Evolutionary conservation across 2,797 vertebrate species (phyloP).

Genomic region (Gastrophryne carolinensis): DNA sequence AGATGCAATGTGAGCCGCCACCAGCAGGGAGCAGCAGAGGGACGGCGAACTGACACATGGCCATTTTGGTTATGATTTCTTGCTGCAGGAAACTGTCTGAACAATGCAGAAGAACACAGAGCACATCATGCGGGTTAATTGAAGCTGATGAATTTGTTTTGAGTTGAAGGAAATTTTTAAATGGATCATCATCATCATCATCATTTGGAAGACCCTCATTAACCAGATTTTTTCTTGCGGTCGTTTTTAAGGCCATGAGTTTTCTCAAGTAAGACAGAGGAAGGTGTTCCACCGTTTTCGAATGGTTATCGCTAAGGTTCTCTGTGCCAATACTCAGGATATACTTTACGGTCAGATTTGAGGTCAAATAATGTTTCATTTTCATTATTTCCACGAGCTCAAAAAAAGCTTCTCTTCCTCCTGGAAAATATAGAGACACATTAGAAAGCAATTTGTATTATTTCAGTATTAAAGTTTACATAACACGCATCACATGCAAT

Average conservation of each 20-base stretch:
- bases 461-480: too few species aligned
- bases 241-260: conserved; percentile 60
- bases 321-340: conserved; percentile 61
- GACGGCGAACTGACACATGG: conserved; percentile 8
- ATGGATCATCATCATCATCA: not conserved
- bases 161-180: not conserved
- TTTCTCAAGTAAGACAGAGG: conserved; percentile 64
- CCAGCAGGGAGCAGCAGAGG: conserved; percentile 15
- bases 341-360: conserved; percentile 61
- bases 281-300: conserved; percentile 55
- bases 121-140: conserved; percentile 2
- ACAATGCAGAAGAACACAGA: not conserved
- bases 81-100: conserved; percentile 12
- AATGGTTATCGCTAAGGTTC: conserved; percentile 55
- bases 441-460: too few species aligned
- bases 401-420: conserved; percentile 56
- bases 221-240: conserved; percentile 57
- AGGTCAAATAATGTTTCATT: not conserved
- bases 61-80: conserved; percentile 12
- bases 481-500: too few species aligned
- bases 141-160: not conserved
- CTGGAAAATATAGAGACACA: too few species aligned
- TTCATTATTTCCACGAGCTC: conserved; percentile 53
- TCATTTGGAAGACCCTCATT: not conserved
- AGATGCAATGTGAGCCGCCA: not conserved